Conservation (phyloP, 2,888 invertebrate species). For the Allophyes oxyacanthae region DNA sequence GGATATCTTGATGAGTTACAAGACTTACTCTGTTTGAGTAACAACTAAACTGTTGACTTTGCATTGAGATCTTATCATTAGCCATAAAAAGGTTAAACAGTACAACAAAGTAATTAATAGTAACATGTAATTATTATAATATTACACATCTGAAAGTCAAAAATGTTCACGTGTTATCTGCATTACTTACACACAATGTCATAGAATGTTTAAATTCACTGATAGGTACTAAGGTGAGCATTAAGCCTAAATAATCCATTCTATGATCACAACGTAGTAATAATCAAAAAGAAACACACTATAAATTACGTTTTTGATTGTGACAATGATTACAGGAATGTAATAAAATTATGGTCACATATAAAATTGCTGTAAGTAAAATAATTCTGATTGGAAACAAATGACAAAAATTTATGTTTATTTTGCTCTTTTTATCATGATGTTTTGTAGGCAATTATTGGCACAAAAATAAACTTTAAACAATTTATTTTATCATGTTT, state of each 20-base stretch:
- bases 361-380: not conserved
- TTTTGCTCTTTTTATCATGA: constrained; percentile 4
- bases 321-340: not conserved
- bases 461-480: constrained; percentile 2
- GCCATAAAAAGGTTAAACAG: too few species aligned
- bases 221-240: constrained; percentile 8
- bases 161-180: too few species aligned
- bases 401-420: not conserved
- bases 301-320: constrained; percentile 18
- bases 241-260: constrained; percentile 18
- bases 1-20: too few species aligned
- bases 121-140: too few species aligned
- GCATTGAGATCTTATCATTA: too few species aligned
- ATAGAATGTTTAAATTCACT: constrained; percentile 24
- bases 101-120: too few species aligned
- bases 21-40: too few species aligned
- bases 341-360: not conserved
- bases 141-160: not conserved
- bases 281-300: constrained; percentile 20
- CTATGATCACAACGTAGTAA: not conserved
- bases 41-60: too few species aligned
- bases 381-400: not conserved
- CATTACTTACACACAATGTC: constrained; percentile 22
- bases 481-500: constrained; percentile 15
- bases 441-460: not conserved